These are phyloP conservation scores for Formica exsecta DNA, from an alignment of 1,140 invertebrate genomes.

Conservation along the genomic window DNA sequence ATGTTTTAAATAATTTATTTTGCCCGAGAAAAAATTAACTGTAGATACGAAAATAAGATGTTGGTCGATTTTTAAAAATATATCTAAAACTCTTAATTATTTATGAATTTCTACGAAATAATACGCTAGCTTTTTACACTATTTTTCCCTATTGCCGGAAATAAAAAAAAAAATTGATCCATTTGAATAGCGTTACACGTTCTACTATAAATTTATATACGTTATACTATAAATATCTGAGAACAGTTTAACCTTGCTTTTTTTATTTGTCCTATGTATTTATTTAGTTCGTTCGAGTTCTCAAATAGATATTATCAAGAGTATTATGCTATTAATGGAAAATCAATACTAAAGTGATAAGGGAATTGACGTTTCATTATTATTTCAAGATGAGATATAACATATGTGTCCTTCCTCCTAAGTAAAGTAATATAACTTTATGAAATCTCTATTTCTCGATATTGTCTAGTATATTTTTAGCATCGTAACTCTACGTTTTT, in stretches of 20 bases:
- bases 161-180: neutral
- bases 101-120: neutral
- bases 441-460: neutral
- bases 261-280: neutral
- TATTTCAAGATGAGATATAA: neutral
- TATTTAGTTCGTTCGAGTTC: neutral
- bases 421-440: neutral
- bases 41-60: too few species aligned
- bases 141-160: neutral
- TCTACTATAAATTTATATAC: neutral
- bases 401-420: neutral
- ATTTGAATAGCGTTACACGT: neutral
- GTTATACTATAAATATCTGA: neutral
- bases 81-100: too few species aligned
- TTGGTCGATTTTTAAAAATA: too few species aligned
- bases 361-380: conserved; percentile 10
- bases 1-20: too few species aligned
- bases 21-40: too few species aligned
- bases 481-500: neutral
- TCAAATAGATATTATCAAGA: neutral
- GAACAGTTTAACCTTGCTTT: conserved; percentile 2
- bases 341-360: conserved; percentile 27
- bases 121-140: neutral
- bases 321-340: neutral
- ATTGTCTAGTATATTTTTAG: neutral